Evolutionary conservation across 2,113 vertebrate species (phyloP).

Genomic region (Rhinolophus sinicus): DNA sequence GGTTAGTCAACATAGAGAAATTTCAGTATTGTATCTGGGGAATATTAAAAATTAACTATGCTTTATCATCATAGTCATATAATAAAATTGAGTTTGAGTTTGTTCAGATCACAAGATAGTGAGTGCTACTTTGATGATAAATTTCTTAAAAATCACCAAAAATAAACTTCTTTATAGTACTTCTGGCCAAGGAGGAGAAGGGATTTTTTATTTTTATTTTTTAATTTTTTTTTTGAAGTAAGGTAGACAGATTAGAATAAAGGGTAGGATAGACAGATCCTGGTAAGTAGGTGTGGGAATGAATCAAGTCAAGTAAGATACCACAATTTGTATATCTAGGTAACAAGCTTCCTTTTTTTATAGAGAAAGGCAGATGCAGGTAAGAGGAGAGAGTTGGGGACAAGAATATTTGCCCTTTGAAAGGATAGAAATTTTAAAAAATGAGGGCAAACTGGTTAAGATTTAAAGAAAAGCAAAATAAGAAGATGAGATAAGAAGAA

Average conservation of each 20-base stretch:
- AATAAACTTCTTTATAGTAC: slow-evolving; percentile 25
- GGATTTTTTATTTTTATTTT: neutral
- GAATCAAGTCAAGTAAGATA: neutral
- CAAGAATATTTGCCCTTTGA: neutral
- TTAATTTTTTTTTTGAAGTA: neutral
- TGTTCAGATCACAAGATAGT: slow-evolving; percentile 32
- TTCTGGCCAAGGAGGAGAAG: slow-evolving; percentile 22
- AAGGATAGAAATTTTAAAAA: slow-evolving; percentile 16
- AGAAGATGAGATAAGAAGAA: neutral
- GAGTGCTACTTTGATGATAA: slow-evolving; percentile 39
- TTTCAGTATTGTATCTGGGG: slow-evolving; percentile 27
- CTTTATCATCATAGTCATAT: slow-evolving; percentile 5
- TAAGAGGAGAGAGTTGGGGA: neutral
- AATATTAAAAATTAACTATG: slow-evolving; percentile 38
- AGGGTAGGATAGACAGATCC: neutral
- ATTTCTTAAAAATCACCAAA: slow-evolving; percentile 37
- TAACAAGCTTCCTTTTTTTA: neutral
- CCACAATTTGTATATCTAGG: neutral
- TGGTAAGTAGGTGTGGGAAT: slow-evolving; percentile 13
- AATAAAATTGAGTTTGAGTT: slow-evolving; percentile 25
- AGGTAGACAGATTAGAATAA: slow-evolving; percentile 36
- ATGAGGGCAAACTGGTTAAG: neutral
- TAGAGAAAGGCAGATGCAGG: neutral
- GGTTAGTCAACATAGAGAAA: neutral
- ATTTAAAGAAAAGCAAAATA: slow-evolving; percentile 41